Conservation (phyloP, 2,888 invertebrate species). For the Eupithecia tripunctaria region DNA sequence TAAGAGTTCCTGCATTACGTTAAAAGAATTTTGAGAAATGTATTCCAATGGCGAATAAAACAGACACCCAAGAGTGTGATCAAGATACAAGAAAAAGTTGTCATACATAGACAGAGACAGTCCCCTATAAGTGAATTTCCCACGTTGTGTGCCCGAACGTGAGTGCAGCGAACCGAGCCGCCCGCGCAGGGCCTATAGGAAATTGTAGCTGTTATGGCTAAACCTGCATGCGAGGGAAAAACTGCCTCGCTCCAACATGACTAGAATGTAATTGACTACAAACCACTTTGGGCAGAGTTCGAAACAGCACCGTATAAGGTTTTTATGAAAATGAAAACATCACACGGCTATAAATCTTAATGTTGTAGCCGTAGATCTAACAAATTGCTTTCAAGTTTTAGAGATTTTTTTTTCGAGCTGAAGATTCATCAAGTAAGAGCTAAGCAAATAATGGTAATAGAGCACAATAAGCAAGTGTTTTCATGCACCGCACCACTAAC, state of each 20-base stretch:
- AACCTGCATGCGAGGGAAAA: slow-evolving; percentile 38
- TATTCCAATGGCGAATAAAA: not conserved
- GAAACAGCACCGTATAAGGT: not conserved
- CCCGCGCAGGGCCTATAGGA: slow-evolving; percentile 10
- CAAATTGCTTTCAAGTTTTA: not conserved
- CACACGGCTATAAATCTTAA: not conserved
- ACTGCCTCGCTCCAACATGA: slow-evolving; percentile 19
- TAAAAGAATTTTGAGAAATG: not conserved
- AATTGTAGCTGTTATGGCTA: slow-evolving; percentile 37
- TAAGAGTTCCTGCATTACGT: too few species aligned
- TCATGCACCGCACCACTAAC: slow-evolving; percentile 22
- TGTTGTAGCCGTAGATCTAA: not conserved
- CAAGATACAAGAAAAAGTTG: slow-evolving; percentile 4
- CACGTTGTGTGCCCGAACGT: slow-evolving; percentile 49
- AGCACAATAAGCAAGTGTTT: slow-evolving; percentile 19
- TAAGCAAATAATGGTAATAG: not conserved
- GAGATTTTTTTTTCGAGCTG: not conserved
- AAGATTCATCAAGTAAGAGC: not conserved
- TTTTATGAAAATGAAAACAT: not conserved
- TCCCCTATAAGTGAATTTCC: slow-evolving; percentile 35
- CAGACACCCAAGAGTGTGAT: not conserved
- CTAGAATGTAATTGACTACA: slow-evolving; percentile 20
- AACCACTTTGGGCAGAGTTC: slow-evolving; percentile 5
- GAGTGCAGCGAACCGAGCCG: slow-evolving; percentile 52
- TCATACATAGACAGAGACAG: slow-evolving; percentile 18